Evolutionary conservation across 1,140 invertebrate species (phyloP).

Genomic region (Homarus americanus): DNA sequence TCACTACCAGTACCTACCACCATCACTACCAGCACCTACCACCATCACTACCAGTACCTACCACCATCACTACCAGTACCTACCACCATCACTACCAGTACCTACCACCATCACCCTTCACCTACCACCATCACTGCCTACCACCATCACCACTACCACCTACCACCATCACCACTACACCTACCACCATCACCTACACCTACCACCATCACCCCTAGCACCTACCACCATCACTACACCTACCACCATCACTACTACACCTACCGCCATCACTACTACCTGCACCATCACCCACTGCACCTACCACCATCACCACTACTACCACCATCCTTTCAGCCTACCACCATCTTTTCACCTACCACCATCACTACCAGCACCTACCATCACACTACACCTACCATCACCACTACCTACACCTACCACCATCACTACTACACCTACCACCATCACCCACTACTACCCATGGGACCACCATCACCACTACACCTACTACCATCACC

Average conservation of each 20-base stretch:
- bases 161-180: neutral
- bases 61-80: neutral
- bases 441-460: too few relatives aligned
- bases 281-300: too few relatives aligned
- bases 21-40: neutral
- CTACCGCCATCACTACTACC: neutral
- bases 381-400: too few relatives aligned
- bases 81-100: slow-evolving; percentile 2
- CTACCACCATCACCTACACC: neutral
- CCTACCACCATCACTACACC: neutral
- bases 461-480: too few relatives aligned
- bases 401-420: too few relatives aligned
- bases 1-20: neutral
- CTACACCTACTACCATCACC: too few relatives aligned
- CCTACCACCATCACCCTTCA: too few relatives aligned
- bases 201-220: neutral
- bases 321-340: too few relatives aligned
- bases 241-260: neutral
- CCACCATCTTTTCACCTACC: too few relatives aligned
- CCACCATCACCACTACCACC: neutral
- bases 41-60: neutral
- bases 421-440: too few relatives aligned
- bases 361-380: too few relatives aligned
- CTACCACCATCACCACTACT: too few relatives aligned
- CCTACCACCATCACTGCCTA: neutral